These are phyloP conservation scores for Drosophila greeni DNA, from an alignment of 2,888 invertebrate genomes.

Conservation along the genomic window DNA sequence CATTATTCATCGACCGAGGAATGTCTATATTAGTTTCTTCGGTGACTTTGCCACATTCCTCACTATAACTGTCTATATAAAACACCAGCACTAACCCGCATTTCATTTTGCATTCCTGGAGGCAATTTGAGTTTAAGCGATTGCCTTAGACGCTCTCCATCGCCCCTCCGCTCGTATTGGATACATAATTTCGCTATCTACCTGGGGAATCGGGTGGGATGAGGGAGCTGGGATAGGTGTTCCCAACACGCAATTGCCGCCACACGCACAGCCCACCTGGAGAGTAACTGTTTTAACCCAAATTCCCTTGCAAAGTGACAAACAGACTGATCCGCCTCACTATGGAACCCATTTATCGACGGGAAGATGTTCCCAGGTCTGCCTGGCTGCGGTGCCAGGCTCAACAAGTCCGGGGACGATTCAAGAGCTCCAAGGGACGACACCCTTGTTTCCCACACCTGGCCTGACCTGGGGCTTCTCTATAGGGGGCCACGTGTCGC, in stretches of 20 bases:
- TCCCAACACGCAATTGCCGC: conserved; percentile 53
- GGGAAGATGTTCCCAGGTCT: conserved; percentile 13
- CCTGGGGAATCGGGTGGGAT: conserved; percentile 42
- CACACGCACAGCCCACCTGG: conserved; percentile 63
- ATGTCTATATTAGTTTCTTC: conserved; percentile 14
- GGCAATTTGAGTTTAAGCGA: conserved; percentile 23
- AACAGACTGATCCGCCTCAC: conserved; percentile 26
- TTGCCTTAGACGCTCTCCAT: conserved; percentile 5
- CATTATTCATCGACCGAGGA: not conserved
- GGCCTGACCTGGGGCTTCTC: not conserved
- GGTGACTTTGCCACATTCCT: not conserved
- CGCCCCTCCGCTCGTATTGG: conserved; percentile 21
- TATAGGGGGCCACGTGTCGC: conserved; percentile 43
- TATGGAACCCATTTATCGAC: conserved; percentile 16
- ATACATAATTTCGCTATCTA: conserved; percentile 60
- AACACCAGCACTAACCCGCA: conserved; percentile 24
- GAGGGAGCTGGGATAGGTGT: conserved; percentile 21
- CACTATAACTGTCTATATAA: not conserved
- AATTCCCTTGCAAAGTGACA: conserved; percentile 30
- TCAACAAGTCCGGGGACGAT: conserved; percentile 33
- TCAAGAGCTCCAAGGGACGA: not conserved
- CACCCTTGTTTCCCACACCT: conserved; percentile 13
- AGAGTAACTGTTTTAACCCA: conserved; percentile 39
- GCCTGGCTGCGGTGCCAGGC: conserved; percentile 8
- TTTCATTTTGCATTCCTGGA: conserved; percentile 29